Evolutionary conservation across 2,888 invertebrate genomes (phyloP).

Genomic region (Ormia ochracea): DNA sequence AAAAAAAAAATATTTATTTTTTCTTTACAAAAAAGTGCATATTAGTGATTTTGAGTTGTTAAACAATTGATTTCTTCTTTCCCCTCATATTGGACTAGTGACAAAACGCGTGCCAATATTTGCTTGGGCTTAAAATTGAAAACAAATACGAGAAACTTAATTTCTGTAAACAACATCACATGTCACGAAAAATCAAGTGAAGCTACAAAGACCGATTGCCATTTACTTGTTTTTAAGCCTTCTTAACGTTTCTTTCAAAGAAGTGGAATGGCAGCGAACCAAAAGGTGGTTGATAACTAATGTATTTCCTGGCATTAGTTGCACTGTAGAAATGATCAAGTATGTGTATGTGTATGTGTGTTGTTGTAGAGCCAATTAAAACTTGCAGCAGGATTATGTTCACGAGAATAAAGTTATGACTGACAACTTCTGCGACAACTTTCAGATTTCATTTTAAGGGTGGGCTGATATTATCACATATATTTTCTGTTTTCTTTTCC

Average conservation of each 20-base stretch:
- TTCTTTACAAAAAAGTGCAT: conserved; percentile 27
- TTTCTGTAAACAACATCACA: conserved; percentile 56
- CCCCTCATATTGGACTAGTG: conserved; percentile 46
- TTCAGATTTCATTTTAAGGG: conserved; percentile 24
- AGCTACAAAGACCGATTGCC: not conserved
- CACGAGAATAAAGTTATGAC: conserved; percentile 54
- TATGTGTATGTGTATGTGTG: too few species aligned
- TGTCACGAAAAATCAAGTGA: conserved; percentile 22
- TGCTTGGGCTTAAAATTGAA: conserved; percentile 47
- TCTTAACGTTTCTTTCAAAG: not conserved
- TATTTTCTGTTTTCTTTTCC: not conserved
- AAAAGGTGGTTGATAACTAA: conserved; percentile 8
- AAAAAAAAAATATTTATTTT: too few species aligned
- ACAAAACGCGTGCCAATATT: conserved; percentile 61
- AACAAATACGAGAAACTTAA: conserved; percentile 48
- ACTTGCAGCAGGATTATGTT: conserved; percentile 52
- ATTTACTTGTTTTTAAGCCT: conserved; percentile 8
- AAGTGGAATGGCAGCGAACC: not conserved
- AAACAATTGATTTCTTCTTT: not conserved
- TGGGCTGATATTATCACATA: not conserved
- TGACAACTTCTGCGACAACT: conserved; percentile 27
- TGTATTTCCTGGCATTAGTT: not conserved
- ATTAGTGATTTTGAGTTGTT: conserved; percentile 23
- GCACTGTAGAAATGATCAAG: not conserved
- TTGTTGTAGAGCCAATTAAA: conserved; percentile 54